These are phyloP conservation scores for Lepus oiostolus DNA, from an alignment of 2,797 vertebrate genomes.

Conservation along the genomic window DNA sequence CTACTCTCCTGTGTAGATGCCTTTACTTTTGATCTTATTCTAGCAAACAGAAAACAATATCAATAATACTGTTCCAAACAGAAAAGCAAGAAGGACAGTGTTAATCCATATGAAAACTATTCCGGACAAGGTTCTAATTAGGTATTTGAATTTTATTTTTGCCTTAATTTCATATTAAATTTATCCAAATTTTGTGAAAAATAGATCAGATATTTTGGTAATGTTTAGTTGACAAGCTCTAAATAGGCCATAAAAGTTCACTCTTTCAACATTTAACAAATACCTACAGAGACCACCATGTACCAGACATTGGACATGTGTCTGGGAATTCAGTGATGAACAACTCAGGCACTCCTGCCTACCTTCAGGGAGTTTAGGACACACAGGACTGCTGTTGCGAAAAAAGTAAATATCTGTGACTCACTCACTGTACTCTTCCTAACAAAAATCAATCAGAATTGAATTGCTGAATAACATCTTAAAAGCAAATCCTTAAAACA, in stretches of 20 bases:
- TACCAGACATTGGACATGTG: not conserved
- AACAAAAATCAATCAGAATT: constrained; percentile 19
- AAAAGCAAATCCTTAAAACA: constrained; percentile 26
- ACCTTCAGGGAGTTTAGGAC: not conserved
- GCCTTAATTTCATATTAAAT: constrained; percentile 4
- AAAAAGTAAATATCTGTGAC: not conserved
- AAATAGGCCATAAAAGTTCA: not conserved
- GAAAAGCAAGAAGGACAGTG: not conserved
- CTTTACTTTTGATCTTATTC: not conserved
- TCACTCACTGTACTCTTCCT: not conserved
- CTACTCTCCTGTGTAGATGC: not conserved
- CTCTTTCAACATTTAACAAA: not conserved
- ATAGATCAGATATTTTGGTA: not conserved
- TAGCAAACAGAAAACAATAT: not conserved
- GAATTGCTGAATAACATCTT: not conserved
- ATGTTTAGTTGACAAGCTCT: not conserved
- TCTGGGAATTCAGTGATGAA: not conserved
- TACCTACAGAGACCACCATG: not conserved
- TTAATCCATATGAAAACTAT: not conserved
- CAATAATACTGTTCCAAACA: not conserved
- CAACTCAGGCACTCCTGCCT: not conserved
- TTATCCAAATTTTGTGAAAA: not conserved
- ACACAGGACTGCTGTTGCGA: not conserved
- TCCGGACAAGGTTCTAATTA: not conserved
- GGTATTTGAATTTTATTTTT: constrained; percentile 44